Evolutionary conservation across 2,113 vertebrate genomes (phyloP).

Genomic region (Tragelaphus buxtoni): DNA sequence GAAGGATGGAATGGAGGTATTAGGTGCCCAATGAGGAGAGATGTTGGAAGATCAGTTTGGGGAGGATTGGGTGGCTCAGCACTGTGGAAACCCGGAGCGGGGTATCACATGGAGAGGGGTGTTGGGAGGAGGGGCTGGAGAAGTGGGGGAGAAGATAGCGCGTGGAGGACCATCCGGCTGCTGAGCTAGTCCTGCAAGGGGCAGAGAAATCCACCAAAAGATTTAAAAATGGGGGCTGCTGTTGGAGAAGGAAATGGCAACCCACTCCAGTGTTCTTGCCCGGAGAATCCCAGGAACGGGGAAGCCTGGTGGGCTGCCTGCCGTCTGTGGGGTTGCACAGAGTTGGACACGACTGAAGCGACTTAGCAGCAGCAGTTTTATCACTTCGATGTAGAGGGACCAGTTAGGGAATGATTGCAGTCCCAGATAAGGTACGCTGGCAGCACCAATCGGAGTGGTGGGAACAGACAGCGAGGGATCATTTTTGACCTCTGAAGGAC

Average conservation of each 20-base stretch:
- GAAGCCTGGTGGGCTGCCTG: too few species aligned
- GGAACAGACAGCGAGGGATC: neutral
- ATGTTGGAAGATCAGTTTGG: neutral
- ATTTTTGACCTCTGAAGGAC: neutral
- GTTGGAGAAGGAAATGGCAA: too few species aligned
- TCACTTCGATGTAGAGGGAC: neutral
- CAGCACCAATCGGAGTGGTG: neutral
- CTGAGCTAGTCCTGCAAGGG: neutral
- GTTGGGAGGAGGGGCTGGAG: neutral
- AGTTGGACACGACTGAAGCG: too few species aligned
- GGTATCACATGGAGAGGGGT: fast-evolving
- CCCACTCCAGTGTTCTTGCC: too few species aligned
- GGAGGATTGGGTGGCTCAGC: neutral
- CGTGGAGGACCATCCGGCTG: neutral
- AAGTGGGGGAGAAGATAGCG: neutral
- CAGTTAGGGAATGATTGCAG: neutral
- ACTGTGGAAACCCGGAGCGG: neutral
- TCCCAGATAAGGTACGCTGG: neutral
- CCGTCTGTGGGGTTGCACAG: too few species aligned
- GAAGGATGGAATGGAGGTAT: neutral
- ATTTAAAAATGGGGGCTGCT: neutral
- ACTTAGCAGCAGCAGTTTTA: neutral
- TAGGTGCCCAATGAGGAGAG: neutral
- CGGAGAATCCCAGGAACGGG: too few species aligned
- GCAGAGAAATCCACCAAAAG: neutral